phyloP scores from a whole-genome alignment of 1,140 invertebrate species.

The Saccostrea cuccullata region DNA sequence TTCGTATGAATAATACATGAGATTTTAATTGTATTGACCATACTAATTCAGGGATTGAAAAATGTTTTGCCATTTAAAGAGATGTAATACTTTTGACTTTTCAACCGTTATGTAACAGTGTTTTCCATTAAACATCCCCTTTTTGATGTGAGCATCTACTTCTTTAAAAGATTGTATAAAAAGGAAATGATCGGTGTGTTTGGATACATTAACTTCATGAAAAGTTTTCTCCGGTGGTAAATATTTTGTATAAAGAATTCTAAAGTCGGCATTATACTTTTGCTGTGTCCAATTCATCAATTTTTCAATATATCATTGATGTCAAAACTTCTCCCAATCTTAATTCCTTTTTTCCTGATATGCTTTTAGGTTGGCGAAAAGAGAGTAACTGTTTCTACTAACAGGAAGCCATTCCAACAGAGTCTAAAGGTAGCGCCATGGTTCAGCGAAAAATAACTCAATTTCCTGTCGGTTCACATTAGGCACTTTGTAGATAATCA shows the following conservation, averaged over 20 bases:
- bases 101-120: neutral
- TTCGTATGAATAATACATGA: slow-evolving; percentile 8
- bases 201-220: neutral
- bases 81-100: neutral
- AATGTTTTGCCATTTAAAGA: neutral
- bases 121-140: neutral
- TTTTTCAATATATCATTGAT: neutral
- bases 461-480: slow-evolving; percentile 39
- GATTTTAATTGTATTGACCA: neutral
- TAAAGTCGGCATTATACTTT: neutral
- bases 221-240: neutral
- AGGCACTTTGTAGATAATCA: neutral
- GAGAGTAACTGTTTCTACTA: neutral
- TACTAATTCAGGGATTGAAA: neutral
- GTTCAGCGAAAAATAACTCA: slow-evolving; percentile 41
- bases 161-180: neutral
- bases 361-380: neutral
- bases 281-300: neutral
- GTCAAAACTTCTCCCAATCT: slow-evolving; percentile 1
- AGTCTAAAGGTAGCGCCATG: neutral
- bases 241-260: neutral
- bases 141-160: neutral
- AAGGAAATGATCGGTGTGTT: neutral
- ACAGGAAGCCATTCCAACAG: neutral
- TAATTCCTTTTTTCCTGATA: neutral